These are phyloP conservation scores for Rhamnusium bicolor DNA, from an alignment of 2,888 invertebrate genomes.

Conservation along the genomic window DNA sequence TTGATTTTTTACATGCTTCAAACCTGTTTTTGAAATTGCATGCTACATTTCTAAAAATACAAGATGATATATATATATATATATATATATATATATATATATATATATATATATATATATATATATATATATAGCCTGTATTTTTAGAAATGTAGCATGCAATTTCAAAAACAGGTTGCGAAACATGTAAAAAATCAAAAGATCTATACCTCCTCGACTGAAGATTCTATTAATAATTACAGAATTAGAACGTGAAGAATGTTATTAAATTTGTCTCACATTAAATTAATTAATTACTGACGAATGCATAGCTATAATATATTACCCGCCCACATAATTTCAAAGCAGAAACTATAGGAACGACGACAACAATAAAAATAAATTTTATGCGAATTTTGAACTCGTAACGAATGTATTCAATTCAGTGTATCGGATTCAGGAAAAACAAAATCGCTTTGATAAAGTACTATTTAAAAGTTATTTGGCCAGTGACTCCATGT, in stretches of 20 bases:
- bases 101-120: no score
- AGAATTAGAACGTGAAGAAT: background rate
- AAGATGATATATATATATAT: no score
- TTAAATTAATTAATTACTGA: conserved; percentile 15
- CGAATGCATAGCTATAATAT: conserved; percentile 10
- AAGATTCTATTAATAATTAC: background rate
- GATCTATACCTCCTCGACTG: background rate
- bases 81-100: no score
- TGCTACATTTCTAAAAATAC: no score
- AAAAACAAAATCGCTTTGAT: conserved; percentile 4
- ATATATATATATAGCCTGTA: no score
- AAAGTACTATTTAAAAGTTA: background rate
- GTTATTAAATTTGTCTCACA: conserved; percentile 9
- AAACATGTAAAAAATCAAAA: background rate
- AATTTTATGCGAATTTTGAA: conserved; percentile 32
- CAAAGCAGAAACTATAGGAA: conserved; percentile 8
- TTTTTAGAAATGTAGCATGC: background rate
- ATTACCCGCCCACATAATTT: conserved; percentile 23
- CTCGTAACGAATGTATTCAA: conserved; percentile 9
- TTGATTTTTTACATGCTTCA: background rate
- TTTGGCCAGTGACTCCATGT: background rate
- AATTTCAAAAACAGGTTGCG: background rate
- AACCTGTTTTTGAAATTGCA: background rate
- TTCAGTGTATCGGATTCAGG: background rate
- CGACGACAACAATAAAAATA: conserved; percentile 20